These are phyloP conservation scores for Sericinus montela DNA, from an alignment of 2,888 invertebrate genomes.

Conservation along the genomic window DNA sequence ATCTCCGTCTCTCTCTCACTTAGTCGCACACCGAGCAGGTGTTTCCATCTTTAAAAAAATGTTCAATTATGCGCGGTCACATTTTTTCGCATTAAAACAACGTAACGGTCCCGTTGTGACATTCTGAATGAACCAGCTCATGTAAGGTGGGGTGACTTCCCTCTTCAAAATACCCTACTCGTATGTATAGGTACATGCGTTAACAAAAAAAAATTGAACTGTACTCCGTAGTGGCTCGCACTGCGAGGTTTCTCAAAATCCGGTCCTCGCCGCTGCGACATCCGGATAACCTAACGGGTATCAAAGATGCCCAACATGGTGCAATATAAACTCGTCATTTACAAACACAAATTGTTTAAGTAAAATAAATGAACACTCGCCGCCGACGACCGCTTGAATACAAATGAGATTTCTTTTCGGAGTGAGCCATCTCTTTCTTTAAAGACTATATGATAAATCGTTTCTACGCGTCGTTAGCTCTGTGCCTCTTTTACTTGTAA, in stretches of 20 bases:
- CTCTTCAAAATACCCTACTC: constrained; percentile 37
- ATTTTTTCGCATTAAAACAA: constrained; percentile 53
- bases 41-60: constrained; percentile 34
- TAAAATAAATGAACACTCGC: constrained; percentile 60
- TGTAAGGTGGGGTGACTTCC: constrained; percentile 41
- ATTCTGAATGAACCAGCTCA: constrained; percentile 52
- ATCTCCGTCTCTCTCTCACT: constrained; percentile 31
- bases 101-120: constrained; percentile 46
- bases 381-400: constrained; percentile 51
- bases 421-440: constrained; percentile 64
- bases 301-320: constrained; percentile 31
- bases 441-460: constrained; percentile 65
- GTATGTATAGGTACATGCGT: constrained; percentile 30
- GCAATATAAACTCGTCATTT: constrained; percentile 61
- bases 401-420: constrained; percentile 67
- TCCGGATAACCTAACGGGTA: constrained; percentile 56
- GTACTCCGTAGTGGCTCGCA: constrained; percentile 27
- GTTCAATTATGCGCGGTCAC: constrained; percentile 26
- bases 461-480: constrained; percentile 67
- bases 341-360: constrained; percentile 67
- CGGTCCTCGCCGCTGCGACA: constrained; percentile 53
- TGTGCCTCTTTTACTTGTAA: constrained; percentile 60
- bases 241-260: constrained; percentile 42
- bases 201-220: constrained; percentile 30
- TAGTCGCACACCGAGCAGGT: constrained; percentile 47